Percentiles rank a stretch among this genome's conserved stretches.
Conservation (phyloP, 2,888 invertebrate genomes). For the Nemotelus nigrinus region DNA sequence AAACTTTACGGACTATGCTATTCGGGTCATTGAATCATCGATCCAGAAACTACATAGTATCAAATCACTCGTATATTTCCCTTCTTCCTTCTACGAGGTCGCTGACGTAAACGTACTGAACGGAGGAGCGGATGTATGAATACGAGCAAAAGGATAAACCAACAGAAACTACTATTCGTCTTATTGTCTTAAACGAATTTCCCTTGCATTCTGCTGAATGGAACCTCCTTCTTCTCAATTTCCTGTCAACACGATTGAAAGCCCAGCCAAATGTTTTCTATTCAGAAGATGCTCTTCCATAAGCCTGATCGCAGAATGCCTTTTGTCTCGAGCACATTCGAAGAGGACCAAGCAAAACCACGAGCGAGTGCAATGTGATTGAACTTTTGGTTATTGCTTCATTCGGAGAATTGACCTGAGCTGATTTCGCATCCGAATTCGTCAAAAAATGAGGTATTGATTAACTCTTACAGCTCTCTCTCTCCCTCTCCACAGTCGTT, state of each 20-base stretch:
- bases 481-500: too few relatives aligned
- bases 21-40: conserved; percentile 38
- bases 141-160: neutral
- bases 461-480: too few relatives aligned
- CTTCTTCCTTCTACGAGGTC: neutral
- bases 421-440: neutral
- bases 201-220: neutral
- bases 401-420: conserved; percentile 15
- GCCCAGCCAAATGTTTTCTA: conserved; percentile 12
- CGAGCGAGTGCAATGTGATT: neutral
- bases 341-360: conserved; percentile 1
- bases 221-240: neutral
- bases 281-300: conserved; percentile 22
- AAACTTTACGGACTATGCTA: neutral
- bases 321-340: neutral
- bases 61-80: neutral
- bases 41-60: neutral
- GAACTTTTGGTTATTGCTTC: conserved; percentile 19
- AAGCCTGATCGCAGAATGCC: neutral
- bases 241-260: conserved; percentile 5
- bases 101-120: too few relatives aligned
- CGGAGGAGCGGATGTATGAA: too few relatives aligned
- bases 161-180: neutral
- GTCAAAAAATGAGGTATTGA: too few relatives aligned
- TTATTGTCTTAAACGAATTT: conserved; percentile 14